Base-by-base conservation (phyloP, 1,140 invertebrate species). In the Cyrtorhinus lividipennis region DNA sequence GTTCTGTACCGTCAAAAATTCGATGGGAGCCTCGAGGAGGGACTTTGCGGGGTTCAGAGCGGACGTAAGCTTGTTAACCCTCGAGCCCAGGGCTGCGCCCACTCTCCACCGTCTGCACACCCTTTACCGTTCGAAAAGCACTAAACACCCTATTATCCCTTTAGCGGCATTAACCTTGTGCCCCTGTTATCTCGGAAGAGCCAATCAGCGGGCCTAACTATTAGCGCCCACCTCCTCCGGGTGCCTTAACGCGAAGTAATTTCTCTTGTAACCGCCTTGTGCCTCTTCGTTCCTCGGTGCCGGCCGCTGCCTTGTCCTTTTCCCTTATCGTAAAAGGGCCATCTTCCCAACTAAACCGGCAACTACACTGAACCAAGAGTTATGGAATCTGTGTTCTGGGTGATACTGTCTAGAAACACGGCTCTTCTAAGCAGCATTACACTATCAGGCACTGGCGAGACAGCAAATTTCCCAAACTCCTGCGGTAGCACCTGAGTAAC, bases 91-190 rank as follows among this genome's bases (percentile, higher is more conserved):
- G 8, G 20, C 48, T 20, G 48, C 30, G 30, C 48, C n/a, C 38
- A 22, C 48, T 22, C 5, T 15, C 48, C 48, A 22, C 48, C 18
- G 18, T 15, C 48, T 44, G 8, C 38, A 20, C 48, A 53, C 5
- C 48, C 48, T 15, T 5, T 15, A 20, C 48, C 48, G 48, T 53
- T 53, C 48, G 48, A 22, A 53, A 53, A 53, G 48, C 48, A 53
- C 48, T 53, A 53, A 53, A 53, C 48, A 53, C 48, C 48, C 48
- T 20, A 53, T 53, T 53, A 53, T 53, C 48, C 48, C 48, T 20
- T 53, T 22, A 53, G 20, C 10, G 48, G 20, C 48, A 53, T 53
- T 53, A 53, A 53, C 48, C 48, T 53, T 20, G 10, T 53, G 48
- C 48, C 48, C 48, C 20, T 53, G 48, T 53, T 53, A 53, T 53